Conservation (phyloP, 2,113 vertebrate genomes). For the Dasyurus viverrinus region DNA sequence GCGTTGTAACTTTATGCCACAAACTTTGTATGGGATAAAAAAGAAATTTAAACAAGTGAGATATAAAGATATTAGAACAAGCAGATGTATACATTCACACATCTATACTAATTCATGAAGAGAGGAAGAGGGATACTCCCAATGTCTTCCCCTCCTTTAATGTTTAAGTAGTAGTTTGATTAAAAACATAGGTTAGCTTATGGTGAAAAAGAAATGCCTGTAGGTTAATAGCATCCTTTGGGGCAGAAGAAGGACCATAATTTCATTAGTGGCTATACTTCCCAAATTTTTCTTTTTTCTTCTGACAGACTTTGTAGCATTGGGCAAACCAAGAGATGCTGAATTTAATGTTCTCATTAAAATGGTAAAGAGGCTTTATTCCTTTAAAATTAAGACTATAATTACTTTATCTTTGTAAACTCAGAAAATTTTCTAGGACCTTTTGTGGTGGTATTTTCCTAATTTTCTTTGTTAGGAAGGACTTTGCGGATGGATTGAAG, state of each 20-base stretch:
- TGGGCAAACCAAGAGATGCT: slow-evolving; percentile 59
- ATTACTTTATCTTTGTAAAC: slow-evolving; percentile 66
- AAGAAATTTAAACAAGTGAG: slow-evolving; percentile 58
- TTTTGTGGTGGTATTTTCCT: slow-evolving; percentile 1
- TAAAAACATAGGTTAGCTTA: slow-evolving; percentile 29
- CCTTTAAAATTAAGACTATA: slow-evolving; percentile 41
- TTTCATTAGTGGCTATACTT: slow-evolving; percentile 54
- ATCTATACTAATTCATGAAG: neutral
- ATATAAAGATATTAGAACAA: slow-evolving; percentile 50
- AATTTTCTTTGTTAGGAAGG: slow-evolving; percentile 2
- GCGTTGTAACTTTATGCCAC: slow-evolving; percentile 27
- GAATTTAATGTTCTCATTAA: slow-evolving; percentile 77
- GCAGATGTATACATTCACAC: neutral
- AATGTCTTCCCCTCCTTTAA: slow-evolving; percentile 34
- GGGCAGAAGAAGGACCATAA: slow-evolving; percentile 16
- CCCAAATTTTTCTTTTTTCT: slow-evolving; percentile 44
- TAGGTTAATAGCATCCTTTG: neutral
- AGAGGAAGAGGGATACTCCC: slow-evolving; percentile 42
- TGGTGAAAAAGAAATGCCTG: neutral
- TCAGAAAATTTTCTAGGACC: slow-evolving; percentile 50
- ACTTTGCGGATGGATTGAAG: neutral
- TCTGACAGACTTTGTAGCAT: slow-evolving; percentile 63
- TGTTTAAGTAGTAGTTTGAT: slow-evolving; percentile 30
- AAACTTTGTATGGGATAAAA: slow-evolving; percentile 59
- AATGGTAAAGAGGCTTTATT: slow-evolving; percentile 75